Conservation (phyloP, 2,888 invertebrate species). For the Nysson spinosus region DNA sequence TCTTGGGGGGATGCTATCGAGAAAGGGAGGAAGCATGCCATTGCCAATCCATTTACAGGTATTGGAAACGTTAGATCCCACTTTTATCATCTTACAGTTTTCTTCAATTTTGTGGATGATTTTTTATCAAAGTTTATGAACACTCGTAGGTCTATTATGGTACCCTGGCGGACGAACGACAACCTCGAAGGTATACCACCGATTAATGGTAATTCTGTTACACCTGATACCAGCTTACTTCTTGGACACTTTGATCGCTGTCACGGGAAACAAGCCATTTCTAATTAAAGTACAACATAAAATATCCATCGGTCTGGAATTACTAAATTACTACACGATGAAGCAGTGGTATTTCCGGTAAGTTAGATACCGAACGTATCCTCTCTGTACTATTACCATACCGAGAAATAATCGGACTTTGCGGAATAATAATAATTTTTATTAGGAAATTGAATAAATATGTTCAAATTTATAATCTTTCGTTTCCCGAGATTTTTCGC, state of each 20-base stretch:
- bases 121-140: neutral
- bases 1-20: slow-evolving; percentile 92
- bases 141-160: slow-evolving; percentile 69
- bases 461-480: no score
- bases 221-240: slow-evolving; percentile 89
- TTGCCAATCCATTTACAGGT: slow-evolving; percentile 81
- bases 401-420: no score
- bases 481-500: no score
- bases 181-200: slow-evolving; percentile 83
- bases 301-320: slow-evolving; percentile 81
- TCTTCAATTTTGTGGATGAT: neutral
- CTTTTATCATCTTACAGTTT: no score
- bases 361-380: neutral
- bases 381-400: no score
- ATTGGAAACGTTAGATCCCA: no score
- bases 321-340: slow-evolving; percentile 89
- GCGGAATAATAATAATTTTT: no score
- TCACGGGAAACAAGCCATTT: slow-evolving; percentile 86
- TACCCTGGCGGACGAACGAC: slow-evolving; percentile 84
- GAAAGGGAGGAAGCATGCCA: slow-evolving; percentile 80
- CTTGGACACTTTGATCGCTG: slow-evolving; percentile 83
- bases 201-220: slow-evolving; percentile 83
- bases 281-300: slow-evolving; percentile 83
- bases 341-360: slow-evolving; percentile 86
- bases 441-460: no score